Conservation (phyloP, 2,113 vertebrate species). For the Xiphophorus couchianus region DNA sequence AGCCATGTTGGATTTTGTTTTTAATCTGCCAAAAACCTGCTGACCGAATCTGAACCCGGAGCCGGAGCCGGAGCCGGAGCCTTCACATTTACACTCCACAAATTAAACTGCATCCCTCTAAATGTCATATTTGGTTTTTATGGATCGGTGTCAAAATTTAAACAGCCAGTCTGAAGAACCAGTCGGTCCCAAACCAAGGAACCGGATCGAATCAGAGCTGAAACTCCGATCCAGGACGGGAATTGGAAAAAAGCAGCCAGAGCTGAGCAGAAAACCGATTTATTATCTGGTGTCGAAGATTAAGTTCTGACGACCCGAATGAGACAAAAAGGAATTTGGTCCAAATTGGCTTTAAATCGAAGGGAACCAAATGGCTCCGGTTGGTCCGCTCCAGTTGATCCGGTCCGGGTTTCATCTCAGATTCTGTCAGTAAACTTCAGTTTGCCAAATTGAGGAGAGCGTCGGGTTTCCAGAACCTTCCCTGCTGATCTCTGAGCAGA, state of each 20-base stretch:
- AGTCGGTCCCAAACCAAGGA: neutral
- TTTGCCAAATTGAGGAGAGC: no score
- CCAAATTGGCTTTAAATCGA: no score
- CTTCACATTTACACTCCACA: neutral
- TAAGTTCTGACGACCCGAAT: no score
- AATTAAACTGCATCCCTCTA: neutral
- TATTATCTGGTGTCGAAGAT: no score
- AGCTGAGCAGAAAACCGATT: neutral
- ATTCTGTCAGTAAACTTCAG: neutral
- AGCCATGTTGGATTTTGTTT: slow-evolving; percentile 51
- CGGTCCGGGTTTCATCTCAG: neutral
- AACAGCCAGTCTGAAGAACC: no score
- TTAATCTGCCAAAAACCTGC: slow-evolving; percentile 59
- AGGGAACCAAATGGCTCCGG: neutral
- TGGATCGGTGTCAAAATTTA: neutral
- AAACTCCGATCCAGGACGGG: neutral
- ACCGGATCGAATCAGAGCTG: neutral
- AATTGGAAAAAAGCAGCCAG: neutral
- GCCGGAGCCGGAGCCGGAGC: no score
- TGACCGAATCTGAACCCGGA: slow-evolving; percentile 56
- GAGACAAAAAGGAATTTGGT: no score
- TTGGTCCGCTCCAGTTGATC: no score
- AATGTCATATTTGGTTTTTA: neutral
- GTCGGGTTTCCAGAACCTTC: neutral
- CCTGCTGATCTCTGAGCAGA: neutral